Conservation (phyloP, 2,113 vertebrate genomes). For the Neofelis nebulosa region DNA sequence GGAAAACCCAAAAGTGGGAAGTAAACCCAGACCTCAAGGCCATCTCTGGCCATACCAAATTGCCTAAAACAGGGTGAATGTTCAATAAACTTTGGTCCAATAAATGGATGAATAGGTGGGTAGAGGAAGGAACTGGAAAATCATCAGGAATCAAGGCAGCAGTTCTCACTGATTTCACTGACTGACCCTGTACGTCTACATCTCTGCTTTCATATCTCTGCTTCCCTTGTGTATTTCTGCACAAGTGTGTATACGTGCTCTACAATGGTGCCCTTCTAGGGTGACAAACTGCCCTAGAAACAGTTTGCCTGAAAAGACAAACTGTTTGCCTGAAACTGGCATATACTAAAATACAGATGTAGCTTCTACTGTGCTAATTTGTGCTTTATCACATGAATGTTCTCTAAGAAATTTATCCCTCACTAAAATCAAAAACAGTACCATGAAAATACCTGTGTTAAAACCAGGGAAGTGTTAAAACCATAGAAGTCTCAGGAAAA, state of each 20-base stretch:
- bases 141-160: background rate
- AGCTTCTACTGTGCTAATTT: background rate
- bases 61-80: background rate
- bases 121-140: background rate
- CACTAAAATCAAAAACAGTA: background rate
- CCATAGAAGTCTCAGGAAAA: background rate
- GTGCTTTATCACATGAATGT: background rate
- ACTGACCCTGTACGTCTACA: background rate
- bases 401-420: background rate
- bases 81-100: background rate
- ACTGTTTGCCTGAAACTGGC: background rate
- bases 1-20: background rate
- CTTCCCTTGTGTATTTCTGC: background rate
- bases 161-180: background rate
- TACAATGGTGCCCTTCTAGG: background rate
- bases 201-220: background rate
- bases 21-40: background rate
- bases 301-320: no score
- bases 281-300: no score
- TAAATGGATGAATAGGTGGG: background rate
- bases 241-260: background rate
- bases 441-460: background rate
- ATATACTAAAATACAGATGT: background rate
- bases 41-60: background rate
- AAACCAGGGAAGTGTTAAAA: background rate